Base-by-base conservation (phyloP, 2,797 vertebrate species). In the Myiothlypis coronata region DNA sequence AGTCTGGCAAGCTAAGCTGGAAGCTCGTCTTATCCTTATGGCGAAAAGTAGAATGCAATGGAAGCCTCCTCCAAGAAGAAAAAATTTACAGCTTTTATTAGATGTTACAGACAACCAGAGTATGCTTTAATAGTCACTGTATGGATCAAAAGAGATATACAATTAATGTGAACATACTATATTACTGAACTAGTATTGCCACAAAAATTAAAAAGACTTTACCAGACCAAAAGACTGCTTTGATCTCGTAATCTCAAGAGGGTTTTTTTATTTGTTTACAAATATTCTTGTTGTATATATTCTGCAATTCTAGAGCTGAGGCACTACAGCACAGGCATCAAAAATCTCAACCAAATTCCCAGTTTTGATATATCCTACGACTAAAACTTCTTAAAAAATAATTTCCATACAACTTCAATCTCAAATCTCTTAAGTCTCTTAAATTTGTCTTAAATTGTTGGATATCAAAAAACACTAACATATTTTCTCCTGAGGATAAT, bases 11-110 rank as follows among this genome's bases (percentile, higher is more conserved):
- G 12, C 59, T 46, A 46, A 80, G 18, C 14, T 82, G 60, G n/a
- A 87, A 84, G 78, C 30, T 70, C 41, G 16, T 55, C 60, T 92
- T 79, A 68, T 28, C 28, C 26, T 46, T 55, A 30, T 16, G 14
- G 44, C 64, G 60, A 84, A 87, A 88, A 74, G 85, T 35, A 87
- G 34, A 93, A 88, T 55, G 72, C 27, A 84, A 44, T 41, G 35
- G 77, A 94, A 74, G 57, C 50, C 37, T 87, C 18, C 19, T 47
- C 41, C 52, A 64, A 39, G 70, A 72, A 79, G 67, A 72, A 14
- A 86, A 57, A 84, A 91, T 78, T 26, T 94, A 79, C 47, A 93
- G 46, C 28, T 87, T 96, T 96, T 96, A 93, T 92, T 96, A 83
- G 35, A 28, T 88, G 41, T 92, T 89, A 83, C 53, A 91, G 90